Percentiles rank a stretch among this genome's conserved stretches.
Evolutionary conservation across 2,113 vertebrate genomes (phyloP).

Genomic region (Ascaphus truei): DNA sequence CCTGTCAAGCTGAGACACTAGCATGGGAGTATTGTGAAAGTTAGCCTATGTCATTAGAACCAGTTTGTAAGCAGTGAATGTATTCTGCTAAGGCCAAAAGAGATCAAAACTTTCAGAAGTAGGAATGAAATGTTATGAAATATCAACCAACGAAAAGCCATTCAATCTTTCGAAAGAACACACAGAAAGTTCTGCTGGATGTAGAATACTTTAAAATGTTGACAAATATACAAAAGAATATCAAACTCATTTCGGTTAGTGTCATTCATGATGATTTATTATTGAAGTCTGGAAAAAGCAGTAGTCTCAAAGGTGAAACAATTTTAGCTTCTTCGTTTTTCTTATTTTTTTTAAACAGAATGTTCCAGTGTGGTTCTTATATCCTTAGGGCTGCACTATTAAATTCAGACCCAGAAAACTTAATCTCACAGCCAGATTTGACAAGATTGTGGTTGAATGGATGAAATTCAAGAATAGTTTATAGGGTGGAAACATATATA

Average conservation of each 20-base stretch:
- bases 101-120: conserved; percentile 27
- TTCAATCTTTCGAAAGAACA: conserved; percentile 44
- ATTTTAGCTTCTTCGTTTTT: conserved; percentile 58
- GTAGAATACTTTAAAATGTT: conserved; percentile 49
- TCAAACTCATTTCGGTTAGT: conserved; percentile 58
- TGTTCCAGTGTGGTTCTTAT: conserved; percentile 61
- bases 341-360: conserved; percentile 40
- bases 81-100: conserved; percentile 31
- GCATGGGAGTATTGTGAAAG: too few relatives aligned
- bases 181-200: conserved; percentile 49
- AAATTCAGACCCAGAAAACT: conserved; percentile 65
- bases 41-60: background rate
- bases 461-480: conserved; percentile 45
- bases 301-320: conserved; percentile 56
- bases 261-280: conserved; percentile 56
- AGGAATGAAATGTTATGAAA: conserved; percentile 33
- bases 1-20: too few relatives aligned
- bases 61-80: conserved; percentile 17
- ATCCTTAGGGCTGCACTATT: conserved; percentile 65
- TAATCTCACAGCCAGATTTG: conserved; percentile 68
- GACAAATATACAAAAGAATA: conserved; percentile 52
- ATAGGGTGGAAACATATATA: conserved; percentile 5
- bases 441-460: conserved; percentile 59
- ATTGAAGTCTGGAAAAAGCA: conserved; percentile 46
- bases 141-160: conserved; percentile 41